Conservation (phyloP, 2,888 invertebrate genomes). For the Drosophila kambysellisi region DNA sequence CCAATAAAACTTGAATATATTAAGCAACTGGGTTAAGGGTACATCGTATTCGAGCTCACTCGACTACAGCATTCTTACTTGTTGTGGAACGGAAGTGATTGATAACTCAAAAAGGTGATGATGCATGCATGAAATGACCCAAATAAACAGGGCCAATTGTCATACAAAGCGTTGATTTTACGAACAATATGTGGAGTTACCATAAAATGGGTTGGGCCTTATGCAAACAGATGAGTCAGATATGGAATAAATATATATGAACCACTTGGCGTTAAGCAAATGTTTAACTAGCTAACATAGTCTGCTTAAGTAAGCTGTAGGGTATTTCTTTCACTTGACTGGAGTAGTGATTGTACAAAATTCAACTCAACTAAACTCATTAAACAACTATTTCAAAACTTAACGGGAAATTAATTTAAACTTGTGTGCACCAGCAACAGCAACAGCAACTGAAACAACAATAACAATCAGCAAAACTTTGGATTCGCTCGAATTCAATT, state of each 20-base stretch:
- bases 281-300: not conserved
- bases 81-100: slow-evolving; percentile 57
- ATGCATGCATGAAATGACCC: slow-evolving; percentile 32
- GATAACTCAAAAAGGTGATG: slow-evolving; percentile 51
- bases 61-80: too few relatives aligned
- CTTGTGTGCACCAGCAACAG: slow-evolving; percentile 32
- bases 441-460: slow-evolving; percentile 10
- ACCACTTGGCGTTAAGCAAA: not conserved
- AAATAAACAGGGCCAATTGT: slow-evolving; percentile 22
- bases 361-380: slow-evolving; percentile 61
- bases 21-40: too few relatives aligned
- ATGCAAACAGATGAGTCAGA: slow-evolving; percentile 19
- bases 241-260: not conserved
- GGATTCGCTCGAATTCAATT: slow-evolving; percentile 72
- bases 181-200: slow-evolving; percentile 9
- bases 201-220: slow-evolving; percentile 33
- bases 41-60: too few relatives aligned
- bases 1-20: too few relatives aligned
- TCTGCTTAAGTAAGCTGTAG: not conserved
- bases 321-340: slow-evolving; percentile 16
- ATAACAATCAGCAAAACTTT: slow-evolving; percentile 56
- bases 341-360: slow-evolving; percentile 47
- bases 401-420: slow-evolving; percentile 75
- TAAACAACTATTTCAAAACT: slow-evolving; percentile 58
- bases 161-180: slow-evolving; percentile 18